Conservation (phyloP, 2,797 vertebrate genomes). For the Peromyscus melanophrys region DNA sequence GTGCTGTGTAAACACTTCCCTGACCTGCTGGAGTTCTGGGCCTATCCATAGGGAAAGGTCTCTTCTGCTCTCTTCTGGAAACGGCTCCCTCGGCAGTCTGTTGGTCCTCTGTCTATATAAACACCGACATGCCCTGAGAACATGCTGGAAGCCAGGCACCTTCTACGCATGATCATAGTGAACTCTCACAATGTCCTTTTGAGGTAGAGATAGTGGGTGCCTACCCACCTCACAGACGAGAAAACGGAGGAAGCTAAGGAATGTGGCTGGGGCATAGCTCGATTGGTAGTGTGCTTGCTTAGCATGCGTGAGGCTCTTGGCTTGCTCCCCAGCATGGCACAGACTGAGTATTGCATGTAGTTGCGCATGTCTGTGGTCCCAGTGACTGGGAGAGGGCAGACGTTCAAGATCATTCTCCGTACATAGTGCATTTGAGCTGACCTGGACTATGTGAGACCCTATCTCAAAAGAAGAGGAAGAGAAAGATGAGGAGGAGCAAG, state of each 20-base stretch:
- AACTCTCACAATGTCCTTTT: neutral
- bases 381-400: neutral
- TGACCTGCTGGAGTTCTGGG: neutral
- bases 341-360: neutral
- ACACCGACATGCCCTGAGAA: neutral
- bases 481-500: rapidly evolving
- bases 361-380: too few relatives aligned
- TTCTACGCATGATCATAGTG: neutral
- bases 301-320: neutral
- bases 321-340: neutral
- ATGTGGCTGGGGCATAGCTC: neutral
- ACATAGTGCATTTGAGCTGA: neutral
- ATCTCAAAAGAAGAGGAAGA: neutral
- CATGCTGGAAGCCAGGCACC: neutral
- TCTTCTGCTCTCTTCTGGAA: neutral
- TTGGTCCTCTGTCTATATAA: neutral
- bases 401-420: neutral
- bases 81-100: neutral
- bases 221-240: neutral
- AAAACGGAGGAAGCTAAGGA: neutral
- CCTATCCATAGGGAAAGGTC: neutral
- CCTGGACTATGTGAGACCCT: neutral
- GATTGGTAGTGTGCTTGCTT: neutral
- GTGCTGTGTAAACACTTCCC: neutral
- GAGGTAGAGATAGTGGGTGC: neutral